A percentile compares a stretch with the other conserved stretches of the same genome.
These are phyloP conservation scores for Myrmecophaga tridactyla DNA, from an alignment of 2,113 vertebrate genomes.

Conservation along the genomic window DNA sequence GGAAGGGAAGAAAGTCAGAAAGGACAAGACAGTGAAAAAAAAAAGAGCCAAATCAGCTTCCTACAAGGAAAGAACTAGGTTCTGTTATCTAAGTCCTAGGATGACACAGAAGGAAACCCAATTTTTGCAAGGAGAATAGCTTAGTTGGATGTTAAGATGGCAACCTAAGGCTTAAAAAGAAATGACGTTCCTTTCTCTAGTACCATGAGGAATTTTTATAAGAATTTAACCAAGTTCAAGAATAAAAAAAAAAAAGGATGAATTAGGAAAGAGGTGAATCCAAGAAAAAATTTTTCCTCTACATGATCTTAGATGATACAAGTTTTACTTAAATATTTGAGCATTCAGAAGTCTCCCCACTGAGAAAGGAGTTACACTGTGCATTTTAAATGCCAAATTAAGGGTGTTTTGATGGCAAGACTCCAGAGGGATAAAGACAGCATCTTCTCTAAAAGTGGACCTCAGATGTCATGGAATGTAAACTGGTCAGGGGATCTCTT, in stretches of 20 bases:
- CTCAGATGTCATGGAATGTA: background rate
- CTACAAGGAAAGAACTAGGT: background rate
- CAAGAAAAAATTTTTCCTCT: background rate
- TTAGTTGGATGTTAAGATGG: background rate
- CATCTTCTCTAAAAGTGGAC: background rate
- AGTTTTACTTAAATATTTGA: background rate
- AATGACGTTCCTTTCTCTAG: constrained; percentile 37
- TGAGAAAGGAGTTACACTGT: background rate
- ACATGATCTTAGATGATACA: background rate
- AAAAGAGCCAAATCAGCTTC: background rate
- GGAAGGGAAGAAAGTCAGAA: background rate
- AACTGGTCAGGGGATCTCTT: background rate
- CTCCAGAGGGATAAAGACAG: background rate
- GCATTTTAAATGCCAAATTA: background rate
- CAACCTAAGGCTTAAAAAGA: background rate
- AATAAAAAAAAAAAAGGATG: background rate
- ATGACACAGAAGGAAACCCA: too few species aligned
- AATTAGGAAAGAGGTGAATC: background rate
- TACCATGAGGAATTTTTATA: background rate
- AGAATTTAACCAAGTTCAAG: background rate
- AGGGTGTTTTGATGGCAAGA: background rate
- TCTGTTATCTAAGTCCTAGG: background rate
- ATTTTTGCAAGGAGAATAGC: background rate
- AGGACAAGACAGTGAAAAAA: background rate
- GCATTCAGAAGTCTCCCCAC: background rate